Evolutionary conservation across 2,888 invertebrate genomes (phyloP).

Genomic region (Sphaerophoria taeniata): DNA sequence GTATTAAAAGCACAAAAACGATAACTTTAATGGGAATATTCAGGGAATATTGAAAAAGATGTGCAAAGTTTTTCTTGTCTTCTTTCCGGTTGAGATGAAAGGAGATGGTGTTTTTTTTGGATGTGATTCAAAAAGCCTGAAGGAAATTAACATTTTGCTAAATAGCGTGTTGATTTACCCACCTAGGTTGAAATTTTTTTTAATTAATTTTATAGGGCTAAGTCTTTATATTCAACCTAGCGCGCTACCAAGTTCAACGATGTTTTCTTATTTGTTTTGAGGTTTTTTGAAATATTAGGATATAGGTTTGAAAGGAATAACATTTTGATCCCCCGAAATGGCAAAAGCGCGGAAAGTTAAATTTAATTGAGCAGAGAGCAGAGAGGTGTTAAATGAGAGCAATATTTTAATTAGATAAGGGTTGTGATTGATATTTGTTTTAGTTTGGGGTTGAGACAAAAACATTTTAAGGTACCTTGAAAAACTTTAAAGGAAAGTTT

Average conservation of each 20-base stretch:
- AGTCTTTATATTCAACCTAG: constrained; percentile 34
- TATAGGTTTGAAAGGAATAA: constrained; percentile 34
- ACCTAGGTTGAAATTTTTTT: constrained; percentile 40
- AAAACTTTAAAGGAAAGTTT: too few species aligned
- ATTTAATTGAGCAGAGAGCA: constrained; percentile 45
- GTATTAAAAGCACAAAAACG: constrained; percentile 4
- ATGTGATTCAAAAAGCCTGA: constrained; percentile 38
- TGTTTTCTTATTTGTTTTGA: background rate
- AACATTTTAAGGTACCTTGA: too few species aligned
- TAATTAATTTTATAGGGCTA: constrained; percentile 63
- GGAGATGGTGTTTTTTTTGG: background rate
- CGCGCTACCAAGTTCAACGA: background rate
- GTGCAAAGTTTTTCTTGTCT: constrained; percentile 9
- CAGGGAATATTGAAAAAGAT: constrained; percentile 47
- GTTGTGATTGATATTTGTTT: background rate
- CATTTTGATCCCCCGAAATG: constrained; percentile 52
- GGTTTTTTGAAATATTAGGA: constrained; percentile 19
- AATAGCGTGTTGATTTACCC: constrained; percentile 49
- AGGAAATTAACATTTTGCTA: constrained; percentile 44
- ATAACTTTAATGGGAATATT: constrained; percentile 51
- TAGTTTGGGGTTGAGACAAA: background rate
- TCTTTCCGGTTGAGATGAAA: background rate
- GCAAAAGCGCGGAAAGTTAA: constrained; percentile 18
- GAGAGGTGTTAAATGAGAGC: constrained; percentile 6
- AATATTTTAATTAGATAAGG: constrained; percentile 3